phyloP scores from a whole-genome alignment of 2,113 vertebrate genomes.

The Vulpes ferrilata region DNA sequence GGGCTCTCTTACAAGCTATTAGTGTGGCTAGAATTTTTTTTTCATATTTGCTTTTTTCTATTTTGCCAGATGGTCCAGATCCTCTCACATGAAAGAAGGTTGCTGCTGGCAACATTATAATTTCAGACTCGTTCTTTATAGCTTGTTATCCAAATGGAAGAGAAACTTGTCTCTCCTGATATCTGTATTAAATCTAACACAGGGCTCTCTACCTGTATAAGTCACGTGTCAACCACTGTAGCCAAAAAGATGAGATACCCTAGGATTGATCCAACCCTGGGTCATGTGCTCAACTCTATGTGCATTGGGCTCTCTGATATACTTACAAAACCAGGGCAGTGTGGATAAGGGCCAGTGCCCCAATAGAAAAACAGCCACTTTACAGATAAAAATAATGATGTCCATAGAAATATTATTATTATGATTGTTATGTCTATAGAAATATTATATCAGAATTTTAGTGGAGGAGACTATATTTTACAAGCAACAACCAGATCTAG shows the following conservation, averaged over 20 bases:
- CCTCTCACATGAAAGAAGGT: not conserved
- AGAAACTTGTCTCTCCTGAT: not conserved
- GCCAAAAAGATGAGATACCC: not conserved
- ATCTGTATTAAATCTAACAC: not conserved
- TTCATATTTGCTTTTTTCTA: not conserved
- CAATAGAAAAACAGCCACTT: not conserved
- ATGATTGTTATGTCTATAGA: not conserved
- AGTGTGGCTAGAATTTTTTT: not conserved
- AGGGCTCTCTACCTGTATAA: not conserved
- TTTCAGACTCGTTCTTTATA: not conserved
- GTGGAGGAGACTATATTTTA: conserved; percentile 63
- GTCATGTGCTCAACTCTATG: not conserved
- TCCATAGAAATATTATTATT: not conserved
- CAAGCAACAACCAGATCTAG: not conserved
- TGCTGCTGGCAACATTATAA: not conserved
- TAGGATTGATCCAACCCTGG: not conserved
- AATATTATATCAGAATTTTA: conserved; percentile 74
- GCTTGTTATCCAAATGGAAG: not conserved
- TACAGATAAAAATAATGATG: not conserved
- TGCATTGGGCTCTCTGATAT: not conserved
- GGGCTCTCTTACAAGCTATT: not conserved
- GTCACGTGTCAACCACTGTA: not conserved
- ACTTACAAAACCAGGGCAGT: not conserved
- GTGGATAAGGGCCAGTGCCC: not conserved
- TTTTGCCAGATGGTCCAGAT: not conserved